These are phyloP conservation scores for Scrobipalpa costella DNA, from an alignment of 2,888 invertebrate genomes.

Conservation along the genomic window DNA sequence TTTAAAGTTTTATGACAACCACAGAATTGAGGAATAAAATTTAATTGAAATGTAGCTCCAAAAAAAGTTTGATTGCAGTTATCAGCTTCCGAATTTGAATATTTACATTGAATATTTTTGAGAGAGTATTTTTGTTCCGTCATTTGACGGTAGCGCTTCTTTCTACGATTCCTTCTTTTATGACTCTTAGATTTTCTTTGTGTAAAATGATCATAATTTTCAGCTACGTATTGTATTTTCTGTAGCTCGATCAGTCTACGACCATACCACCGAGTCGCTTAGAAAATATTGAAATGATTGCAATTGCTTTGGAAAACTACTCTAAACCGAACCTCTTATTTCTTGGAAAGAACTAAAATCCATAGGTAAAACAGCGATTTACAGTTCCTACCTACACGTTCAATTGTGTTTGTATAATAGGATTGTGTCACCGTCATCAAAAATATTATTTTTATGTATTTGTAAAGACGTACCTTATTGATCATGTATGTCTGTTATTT, in stretches of 20 bases:
- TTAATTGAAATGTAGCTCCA: slow-evolving; percentile 78
- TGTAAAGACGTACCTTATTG: slow-evolving; percentile 68
- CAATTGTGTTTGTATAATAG: not conserved
- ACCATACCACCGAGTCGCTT: too few relatives aligned
- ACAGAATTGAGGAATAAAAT: slow-evolving; percentile 79
- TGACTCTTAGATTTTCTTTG: not conserved
- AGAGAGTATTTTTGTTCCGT: not conserved
- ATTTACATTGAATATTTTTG: slow-evolving; percentile 67
- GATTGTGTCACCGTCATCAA: slow-evolving; percentile 49
- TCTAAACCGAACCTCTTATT: too few relatives aligned
- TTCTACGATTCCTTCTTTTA: not conserved
- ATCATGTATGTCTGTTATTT: slow-evolving; percentile 72
- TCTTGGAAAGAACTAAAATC: too few relatives aligned
- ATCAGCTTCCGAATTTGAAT: slow-evolving; percentile 81
- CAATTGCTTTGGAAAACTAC: too few relatives aligned
- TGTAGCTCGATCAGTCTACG: too few relatives aligned
- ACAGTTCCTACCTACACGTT: too few relatives aligned
- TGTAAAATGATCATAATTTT: too few relatives aligned
- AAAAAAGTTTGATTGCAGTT: slow-evolving; percentile 77
- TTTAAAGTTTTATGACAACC: slow-evolving; percentile 79
- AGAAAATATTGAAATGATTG: too few relatives aligned
- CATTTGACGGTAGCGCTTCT: slow-evolving; percentile 14
- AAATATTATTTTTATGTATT: slow-evolving; percentile 53
- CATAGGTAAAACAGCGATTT: too few relatives aligned
- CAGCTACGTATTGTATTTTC: too few relatives aligned